Percentiles rank a stretch among this genome's conserved stretches.
These are phyloP conservation scores for Macaca mulatta DNA, from an alignment of 2,113 vertebrate species.

Conservation along the genomic window DNA sequence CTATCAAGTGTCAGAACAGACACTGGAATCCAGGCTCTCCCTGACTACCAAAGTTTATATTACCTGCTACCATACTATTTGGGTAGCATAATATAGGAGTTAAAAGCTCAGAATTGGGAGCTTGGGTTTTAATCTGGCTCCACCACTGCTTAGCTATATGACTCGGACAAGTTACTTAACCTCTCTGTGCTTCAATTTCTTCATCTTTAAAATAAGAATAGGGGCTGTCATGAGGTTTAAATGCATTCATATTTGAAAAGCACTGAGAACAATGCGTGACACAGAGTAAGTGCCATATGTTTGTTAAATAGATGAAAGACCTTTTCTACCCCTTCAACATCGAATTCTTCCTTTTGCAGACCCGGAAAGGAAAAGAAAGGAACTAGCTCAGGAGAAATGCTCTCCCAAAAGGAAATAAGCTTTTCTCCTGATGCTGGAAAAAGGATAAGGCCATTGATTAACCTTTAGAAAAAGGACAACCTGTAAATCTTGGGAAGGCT, in stretches of 20 bases:
- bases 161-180: neutral
- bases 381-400: neutral
- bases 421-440: neutral
- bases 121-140: neutral
- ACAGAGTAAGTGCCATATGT: neutral
- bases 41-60: neutral
- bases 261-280: neutral
- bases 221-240: neutral
- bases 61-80: neutral
- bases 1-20: neutral
- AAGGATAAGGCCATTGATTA: neutral
- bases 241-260: conserved; percentile 26
- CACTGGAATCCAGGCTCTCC: neutral
- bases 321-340: neutral
- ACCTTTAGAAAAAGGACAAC: neutral
- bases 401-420: neutral
- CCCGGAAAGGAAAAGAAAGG: neutral
- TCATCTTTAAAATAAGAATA: neutral
- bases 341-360: neutral
- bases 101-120: conserved; percentile 15
- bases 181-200: neutral
- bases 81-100: neutral
- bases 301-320: neutral
- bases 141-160: neutral
- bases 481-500: neutral